phyloP scores from a whole-genome alignment of 1,140 invertebrate genomes.

The Octopus bimaculoides region DNA sequence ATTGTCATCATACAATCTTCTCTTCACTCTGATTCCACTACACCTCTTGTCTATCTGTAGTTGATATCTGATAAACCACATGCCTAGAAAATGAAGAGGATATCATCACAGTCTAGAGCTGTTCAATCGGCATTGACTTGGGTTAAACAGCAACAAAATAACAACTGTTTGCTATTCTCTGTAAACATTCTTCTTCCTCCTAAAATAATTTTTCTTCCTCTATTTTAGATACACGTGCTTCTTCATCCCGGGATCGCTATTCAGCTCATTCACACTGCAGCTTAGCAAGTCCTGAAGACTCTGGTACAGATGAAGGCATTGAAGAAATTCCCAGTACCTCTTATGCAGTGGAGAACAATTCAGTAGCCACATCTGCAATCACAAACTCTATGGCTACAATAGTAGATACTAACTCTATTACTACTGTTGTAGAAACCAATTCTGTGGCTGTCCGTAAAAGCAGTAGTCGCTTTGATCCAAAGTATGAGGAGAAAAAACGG shows the following conservation, averaged over 20 bases:
- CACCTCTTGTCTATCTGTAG: neutral
- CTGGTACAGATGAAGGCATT: neutral
- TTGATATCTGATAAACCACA: neutral
- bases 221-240: neutral
- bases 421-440: neutral
- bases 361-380: neutral
- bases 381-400: neutral
- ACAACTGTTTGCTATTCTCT: neutral
- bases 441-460: neutral
- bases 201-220: neutral
- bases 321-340: neutral
- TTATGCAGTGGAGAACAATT: neutral
- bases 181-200: neutral
- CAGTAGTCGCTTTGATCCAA: constrained; percentile 25
- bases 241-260: neutral
- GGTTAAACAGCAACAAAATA: neutral
- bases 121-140: neutral
- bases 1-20: too few relatives aligned
- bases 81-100: neutral
- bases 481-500: constrained; percentile 34
- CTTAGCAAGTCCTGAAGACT: neutral
- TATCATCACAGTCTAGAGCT: neutral
- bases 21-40: neutral
- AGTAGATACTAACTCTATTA: neutral
- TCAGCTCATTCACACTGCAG: neutral